These are phyloP conservation scores for Siniperca undulata DNA, from an alignment of 2,797 vertebrate species.

Conservation along the genomic window DNA sequence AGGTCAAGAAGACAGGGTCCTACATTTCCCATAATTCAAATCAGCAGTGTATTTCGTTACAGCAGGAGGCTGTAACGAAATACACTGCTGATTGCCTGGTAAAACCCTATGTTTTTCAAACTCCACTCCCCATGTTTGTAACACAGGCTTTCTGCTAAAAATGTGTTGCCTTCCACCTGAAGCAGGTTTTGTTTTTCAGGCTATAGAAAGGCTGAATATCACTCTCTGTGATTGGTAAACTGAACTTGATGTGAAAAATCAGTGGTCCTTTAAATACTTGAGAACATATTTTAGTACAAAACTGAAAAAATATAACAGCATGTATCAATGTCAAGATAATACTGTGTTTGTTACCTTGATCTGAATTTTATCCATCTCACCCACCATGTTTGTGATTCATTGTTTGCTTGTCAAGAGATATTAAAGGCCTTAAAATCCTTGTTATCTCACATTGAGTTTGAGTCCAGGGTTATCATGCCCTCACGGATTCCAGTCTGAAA, in stretches of 20 bases:
- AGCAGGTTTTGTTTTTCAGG: not conserved
- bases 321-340: not conserved
- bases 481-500: constrained; percentile 37
- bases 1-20: not conserved
- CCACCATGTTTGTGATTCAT: not conserved
- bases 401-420: not conserved
- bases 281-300: not conserved
- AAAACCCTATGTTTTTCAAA: not conserved
- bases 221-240: not conserved
- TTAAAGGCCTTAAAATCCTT: constrained; percentile 23
- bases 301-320: not conserved
- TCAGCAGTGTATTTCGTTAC: not conserved
- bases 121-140: not conserved
- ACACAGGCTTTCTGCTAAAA: not conserved
- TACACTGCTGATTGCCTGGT: not conserved
- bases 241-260: not conserved
- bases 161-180: too few relatives aligned
- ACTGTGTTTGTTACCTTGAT: not conserved
- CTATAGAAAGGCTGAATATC: not conserved
- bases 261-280: not conserved
- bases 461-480: constrained; percentile 27
- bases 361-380: not conserved
- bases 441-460: constrained; percentile 11
- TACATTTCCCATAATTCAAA: not conserved
- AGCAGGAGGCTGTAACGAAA: too few relatives aligned